Base-by-base conservation (phyloP, 2,888 invertebrate genomes). In the Acleris holmiana region DNA sequence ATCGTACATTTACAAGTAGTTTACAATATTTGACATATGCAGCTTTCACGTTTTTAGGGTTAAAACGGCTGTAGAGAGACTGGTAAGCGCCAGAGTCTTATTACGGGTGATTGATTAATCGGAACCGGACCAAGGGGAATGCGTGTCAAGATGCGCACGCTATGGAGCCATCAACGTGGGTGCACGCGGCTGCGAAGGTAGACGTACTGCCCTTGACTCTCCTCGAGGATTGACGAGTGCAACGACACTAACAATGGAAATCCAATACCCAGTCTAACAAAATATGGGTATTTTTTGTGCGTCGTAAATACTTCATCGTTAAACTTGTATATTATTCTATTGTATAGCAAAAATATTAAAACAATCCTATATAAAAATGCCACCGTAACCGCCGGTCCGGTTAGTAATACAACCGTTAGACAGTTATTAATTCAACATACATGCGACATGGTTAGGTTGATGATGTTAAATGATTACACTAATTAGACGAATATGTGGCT, bases 141-240 rank as follows among this genome's bases (percentile, higher is more conserved):
- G 82, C 82, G 79, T 84, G 83, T 72, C 21, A 65, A 75, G 79
- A 78, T 77, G 82, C 80, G 81, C 83, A 77, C 76, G 80, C 80
- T 74, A 73, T 73, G 75, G 64, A 69, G 71, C 73, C 73, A 76
- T 78, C 80, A 73, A 71, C 75, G 51, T 60, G 48, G 51, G 51
- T 61, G 50, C 54, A 61, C 23, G 60, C 65, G 51, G 53, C 25
- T 46, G 53, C 19, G 55, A 46, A 50, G 50, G 50, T 60, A 51
- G 48, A 57, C 53, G 63, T 59, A 64, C 74, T 78, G 89, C 86
- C 89, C 89, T 89, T 89, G 87, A 88, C 86, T 87, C 74, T 73
- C 67, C 68, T 67, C 76, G 76, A 84, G 79, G 80, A 81, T 76
- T 72, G 74, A 63, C 60, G 74, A 78, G 89, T 81, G 82, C 88